Conservation (phyloP, 2,888 invertebrate genomes). For the Cristatella mucedo region DNA sequence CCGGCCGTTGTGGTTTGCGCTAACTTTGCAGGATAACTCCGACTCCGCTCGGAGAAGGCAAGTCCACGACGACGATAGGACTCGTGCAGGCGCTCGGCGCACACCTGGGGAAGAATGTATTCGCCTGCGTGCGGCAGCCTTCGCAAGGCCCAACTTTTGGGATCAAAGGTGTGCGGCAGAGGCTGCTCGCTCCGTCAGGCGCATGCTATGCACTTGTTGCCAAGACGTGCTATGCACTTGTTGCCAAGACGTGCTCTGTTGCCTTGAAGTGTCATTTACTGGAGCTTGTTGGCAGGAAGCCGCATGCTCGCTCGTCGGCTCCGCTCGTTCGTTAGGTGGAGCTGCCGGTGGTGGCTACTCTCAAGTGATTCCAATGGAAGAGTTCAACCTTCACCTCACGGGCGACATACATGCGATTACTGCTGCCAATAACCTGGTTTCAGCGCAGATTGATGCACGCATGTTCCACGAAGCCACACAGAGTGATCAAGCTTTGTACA, state of each 20-base stretch:
- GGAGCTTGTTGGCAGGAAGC: too few species aligned
- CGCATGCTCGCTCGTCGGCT: too few species aligned
- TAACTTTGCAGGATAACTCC: constrained; percentile 76
- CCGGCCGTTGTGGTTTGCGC: constrained; percentile 4
- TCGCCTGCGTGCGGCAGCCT: constrained; percentile 88
- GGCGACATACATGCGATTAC: constrained; percentile 96
- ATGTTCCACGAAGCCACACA: constrained; percentile 94
- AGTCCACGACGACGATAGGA: constrained; percentile 86
- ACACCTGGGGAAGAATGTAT: constrained; percentile 64
- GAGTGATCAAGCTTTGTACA: constrained; percentile 60
- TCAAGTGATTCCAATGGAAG: constrained; percentile 94
- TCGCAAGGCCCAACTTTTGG: constrained; percentile 98
- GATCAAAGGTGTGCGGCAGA: constrained; percentile 67
- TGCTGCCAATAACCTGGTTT: constrained; percentile 89
- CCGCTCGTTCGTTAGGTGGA: constrained; percentile 62
- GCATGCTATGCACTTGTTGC: too few species aligned
- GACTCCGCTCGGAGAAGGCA: constrained; percentile 95
- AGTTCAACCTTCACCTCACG: constrained; percentile 92
- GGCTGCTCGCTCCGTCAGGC: too few species aligned
- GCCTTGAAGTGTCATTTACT: too few species aligned
- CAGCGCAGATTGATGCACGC: constrained; percentile 87
- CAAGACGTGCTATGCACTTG: too few species aligned
- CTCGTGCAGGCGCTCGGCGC: constrained; percentile 77
- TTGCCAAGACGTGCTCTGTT: too few species aligned
- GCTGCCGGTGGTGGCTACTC: constrained; percentile 97